These are phyloP conservation scores for Clarias macrocephalus DNA, from an alignment of 2,113 vertebrate species.

Conservation along the genomic window DNA sequence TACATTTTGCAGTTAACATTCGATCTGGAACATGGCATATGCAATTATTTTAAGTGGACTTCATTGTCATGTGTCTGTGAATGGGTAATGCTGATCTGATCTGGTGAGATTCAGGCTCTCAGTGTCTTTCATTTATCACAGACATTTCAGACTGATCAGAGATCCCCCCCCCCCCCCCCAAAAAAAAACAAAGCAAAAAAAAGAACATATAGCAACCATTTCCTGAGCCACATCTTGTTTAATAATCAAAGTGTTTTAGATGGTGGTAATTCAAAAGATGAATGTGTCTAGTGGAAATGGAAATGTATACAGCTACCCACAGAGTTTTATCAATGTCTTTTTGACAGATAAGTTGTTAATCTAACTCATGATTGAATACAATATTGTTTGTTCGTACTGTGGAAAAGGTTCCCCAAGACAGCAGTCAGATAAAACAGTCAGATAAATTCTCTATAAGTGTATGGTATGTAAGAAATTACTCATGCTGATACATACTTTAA, in stretches of 20 bases:
- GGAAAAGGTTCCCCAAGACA: conserved; percentile 18
- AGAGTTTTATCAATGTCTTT: conserved; percentile 37
- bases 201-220: conserved; percentile 49
- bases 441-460: background rate
- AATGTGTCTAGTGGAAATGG: conserved; percentile 49
- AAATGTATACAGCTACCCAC: conserved; percentile 48
- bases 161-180: background rate
- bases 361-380: conserved; percentile 45
- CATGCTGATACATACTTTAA: background rate
- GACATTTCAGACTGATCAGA: conserved; percentile 33
- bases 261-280: conserved; percentile 40
- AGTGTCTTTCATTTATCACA: conserved; percentile 42
- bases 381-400: conserved; percentile 33
- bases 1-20: conserved; percentile 11
- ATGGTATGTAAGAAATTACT: background rate
- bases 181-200: conserved; percentile 18
- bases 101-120: conserved; percentile 17
- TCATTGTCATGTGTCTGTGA: conserved; percentile 34
- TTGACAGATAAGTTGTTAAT: conserved; percentile 52
- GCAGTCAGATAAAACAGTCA: conserved; percentile 13
- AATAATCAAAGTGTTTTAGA: conserved; percentile 40
- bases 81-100: conserved; percentile 20
- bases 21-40: conserved; percentile 13
- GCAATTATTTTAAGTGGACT: conserved; percentile 31
- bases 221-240: conserved; percentile 43